Evolutionary conservation across 2,113 vertebrate species (phyloP).

Genomic region (Apteryx owenii): DNA sequence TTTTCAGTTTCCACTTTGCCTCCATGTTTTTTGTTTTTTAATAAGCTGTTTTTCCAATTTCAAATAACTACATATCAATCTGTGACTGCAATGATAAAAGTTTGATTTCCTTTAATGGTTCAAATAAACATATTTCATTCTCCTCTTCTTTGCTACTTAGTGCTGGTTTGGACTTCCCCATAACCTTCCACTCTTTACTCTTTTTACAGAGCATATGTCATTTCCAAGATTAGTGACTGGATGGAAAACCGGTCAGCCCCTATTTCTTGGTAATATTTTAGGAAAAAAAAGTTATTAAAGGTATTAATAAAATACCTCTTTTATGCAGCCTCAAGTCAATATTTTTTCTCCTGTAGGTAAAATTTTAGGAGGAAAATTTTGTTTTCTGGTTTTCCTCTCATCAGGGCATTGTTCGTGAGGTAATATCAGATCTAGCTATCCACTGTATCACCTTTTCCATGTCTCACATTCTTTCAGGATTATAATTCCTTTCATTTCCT

Average conservation of each 20-base stretch:
- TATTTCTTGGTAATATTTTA: background rate
- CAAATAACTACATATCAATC: background rate
- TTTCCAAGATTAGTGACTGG: background rate
- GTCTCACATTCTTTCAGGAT: constrained; percentile 17
- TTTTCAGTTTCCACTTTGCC: background rate
- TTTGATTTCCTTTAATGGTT: background rate
- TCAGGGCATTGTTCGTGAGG: background rate
- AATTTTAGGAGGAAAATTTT: background rate
- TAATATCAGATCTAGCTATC: background rate
- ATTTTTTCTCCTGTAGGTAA: background rate
- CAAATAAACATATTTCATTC: background rate
- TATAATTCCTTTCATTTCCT: constrained; percentile 62
- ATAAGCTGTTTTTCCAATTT: background rate
- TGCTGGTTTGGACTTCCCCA: background rate
- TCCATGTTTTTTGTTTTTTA: background rate
- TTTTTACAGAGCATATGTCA: background rate
- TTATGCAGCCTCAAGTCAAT: background rate
- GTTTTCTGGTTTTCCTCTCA: background rate
- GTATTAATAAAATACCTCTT: background rate
- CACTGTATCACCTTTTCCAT: background rate
- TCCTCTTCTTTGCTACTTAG: background rate
- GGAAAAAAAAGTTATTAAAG: background rate
- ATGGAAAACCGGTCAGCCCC: background rate
- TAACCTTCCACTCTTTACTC: background rate
- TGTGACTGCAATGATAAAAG: background rate